Conservation (phyloP, 2,888 invertebrate genomes). For the Sicus ferrugineus region DNA sequence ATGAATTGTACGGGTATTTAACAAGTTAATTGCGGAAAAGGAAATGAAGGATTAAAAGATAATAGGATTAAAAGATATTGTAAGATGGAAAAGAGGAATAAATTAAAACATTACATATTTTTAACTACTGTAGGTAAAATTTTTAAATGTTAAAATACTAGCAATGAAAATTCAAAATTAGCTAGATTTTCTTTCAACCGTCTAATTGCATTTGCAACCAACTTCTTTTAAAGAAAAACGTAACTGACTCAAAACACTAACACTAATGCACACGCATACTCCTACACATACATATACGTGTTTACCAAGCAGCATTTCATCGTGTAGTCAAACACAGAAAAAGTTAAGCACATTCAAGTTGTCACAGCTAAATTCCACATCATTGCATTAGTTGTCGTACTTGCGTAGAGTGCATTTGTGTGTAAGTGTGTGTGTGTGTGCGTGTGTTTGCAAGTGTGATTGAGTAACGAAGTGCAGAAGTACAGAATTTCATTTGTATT, state of each 20-base stretch:
- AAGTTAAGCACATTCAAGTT: constrained; percentile 5
- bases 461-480: not conserved
- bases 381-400: not conserved
- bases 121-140: no score
- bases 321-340: not conserved
- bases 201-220: not conserved
- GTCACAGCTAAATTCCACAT: constrained; percentile 3
- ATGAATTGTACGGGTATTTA: no score
- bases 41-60: no score
- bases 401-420: not conserved
- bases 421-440: not conserved
- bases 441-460: not conserved
- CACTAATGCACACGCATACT: not conserved
- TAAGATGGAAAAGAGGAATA: no score
- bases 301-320: not conserved
- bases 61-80: no score
- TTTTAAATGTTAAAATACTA: no score
- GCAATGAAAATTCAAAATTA: no score
- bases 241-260: not conserved
- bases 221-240: not conserved
- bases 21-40: no score
- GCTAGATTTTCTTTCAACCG: not conserved
- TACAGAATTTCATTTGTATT: no score
- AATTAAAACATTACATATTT: no score
- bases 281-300: not conserved